Evolutionary conservation across 1,140 invertebrate genomes (phyloP).

Genomic region (Trissolcus basalis): DNA sequence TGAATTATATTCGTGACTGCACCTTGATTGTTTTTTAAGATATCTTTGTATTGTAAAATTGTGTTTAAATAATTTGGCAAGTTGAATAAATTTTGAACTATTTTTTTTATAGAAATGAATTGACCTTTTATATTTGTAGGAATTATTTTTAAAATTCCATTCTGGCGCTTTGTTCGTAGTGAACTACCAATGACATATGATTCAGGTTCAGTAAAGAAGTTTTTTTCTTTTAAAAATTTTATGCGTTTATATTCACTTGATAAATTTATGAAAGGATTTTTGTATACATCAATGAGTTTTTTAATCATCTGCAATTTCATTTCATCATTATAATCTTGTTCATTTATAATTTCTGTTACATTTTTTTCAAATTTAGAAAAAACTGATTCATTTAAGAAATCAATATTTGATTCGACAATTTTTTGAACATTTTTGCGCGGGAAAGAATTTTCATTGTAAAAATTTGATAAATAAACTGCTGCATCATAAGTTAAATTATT

Average conservation of each 20-base stretch:
- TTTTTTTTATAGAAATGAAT: conserved; percentile 1
- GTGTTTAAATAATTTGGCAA: conserved; percentile 6
- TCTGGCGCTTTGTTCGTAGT: not conserved
- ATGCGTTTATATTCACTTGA: not conserved
- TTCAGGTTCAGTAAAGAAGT: not conserved
- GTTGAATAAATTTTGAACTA: not conserved
- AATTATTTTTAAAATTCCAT: not conserved
- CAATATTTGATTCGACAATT: not conserved
- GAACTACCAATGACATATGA: not conserved
- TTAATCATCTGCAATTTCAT: not conserved
- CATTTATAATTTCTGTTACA: too few species aligned
- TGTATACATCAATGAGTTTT: conserved; percentile 1
- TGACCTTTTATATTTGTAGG: conserved; percentile 1
- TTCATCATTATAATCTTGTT: not conserved
- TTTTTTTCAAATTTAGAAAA: not conserved
- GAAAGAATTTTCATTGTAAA: conserved; percentile 6
- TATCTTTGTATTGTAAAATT: conserved; percentile 6
- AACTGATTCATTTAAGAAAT: not conserved
- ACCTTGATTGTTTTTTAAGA: not conserved
- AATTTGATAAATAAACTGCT: not conserved
- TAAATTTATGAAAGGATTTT: conserved; percentile 2
- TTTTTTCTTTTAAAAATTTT: not conserved
- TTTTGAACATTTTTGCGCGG: not conserved
- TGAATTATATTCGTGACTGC: too few species aligned
- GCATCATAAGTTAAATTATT: not conserved